Evolutionary conservation across 2,113 vertebrate species (phyloP).

Genomic region (Prinia subflava): DNA sequence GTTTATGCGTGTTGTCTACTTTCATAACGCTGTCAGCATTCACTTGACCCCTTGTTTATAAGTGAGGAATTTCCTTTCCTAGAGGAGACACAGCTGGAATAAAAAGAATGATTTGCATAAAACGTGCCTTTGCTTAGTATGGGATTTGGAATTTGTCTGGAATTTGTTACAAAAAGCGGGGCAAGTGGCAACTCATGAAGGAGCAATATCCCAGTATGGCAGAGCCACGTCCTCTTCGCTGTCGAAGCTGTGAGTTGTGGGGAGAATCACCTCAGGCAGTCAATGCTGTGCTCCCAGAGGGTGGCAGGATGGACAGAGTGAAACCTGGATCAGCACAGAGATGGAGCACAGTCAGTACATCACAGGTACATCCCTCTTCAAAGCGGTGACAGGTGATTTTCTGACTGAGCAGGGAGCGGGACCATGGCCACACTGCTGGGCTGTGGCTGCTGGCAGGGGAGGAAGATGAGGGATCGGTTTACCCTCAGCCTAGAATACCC

Average conservation of each 20-base stretch:
- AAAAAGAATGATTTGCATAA: neutral
- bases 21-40: neutral
- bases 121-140: neutral
- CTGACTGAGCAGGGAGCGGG: neutral
- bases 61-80: neutral
- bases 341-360: neutral
- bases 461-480: neutral
- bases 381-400: neutral
- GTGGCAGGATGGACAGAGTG: neutral
- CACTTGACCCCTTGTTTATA: neutral
- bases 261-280: neutral
- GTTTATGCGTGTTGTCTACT: neutral
- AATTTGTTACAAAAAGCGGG: neutral
- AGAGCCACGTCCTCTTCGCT: neutral
- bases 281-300: neutral
- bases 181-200: neutral
- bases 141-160: neutral
- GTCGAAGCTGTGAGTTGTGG: accelerated
- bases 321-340: neutral
- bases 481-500: neutral
- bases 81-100: neutral
- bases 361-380: neutral
- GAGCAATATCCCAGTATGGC: neutral
- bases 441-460: neutral
- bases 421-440: neutral